Base-by-base conservation (phyloP, 2,888 invertebrate genomes). In the Megastigmus dorsalis region DNA sequence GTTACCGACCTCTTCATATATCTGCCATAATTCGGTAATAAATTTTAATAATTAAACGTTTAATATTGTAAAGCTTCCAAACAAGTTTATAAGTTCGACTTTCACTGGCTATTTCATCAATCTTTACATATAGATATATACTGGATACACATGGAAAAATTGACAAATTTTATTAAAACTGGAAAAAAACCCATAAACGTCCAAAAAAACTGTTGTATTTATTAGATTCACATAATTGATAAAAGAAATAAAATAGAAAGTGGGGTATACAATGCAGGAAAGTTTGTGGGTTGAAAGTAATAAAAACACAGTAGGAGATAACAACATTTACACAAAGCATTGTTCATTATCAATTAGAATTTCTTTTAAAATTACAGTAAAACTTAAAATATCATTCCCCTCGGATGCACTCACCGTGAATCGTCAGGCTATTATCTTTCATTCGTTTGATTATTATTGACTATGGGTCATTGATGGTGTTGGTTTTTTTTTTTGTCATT, bases 301-400 rank as follows among this genome's bases (percentile, higher is more conserved):
- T 48, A 75, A 80, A 80, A 79, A 78, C 66, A 77, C 60, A 66
- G 23, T 73, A 50, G 62, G 57, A 66, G 33, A 60, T 66, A 59
- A 71, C 68, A 76, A 73, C 74, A 74, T 71, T 77, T 77, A 80
- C 77, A 80, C 68, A 79, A 68, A 74, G 48, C 69, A 33, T 67
- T 77, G 78, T 80, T 78, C 73, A 78, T 73, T 79, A 75, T 75
- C 23, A 76, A 80, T 81, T 77, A 79, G 74, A 74, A 77, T 80
- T 81, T 78, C 7, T 41, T 62, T 78, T 74, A 78, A 74, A 76
- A 82, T 83, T 83, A 83, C 80, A 83, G 77, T 82, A 80, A 79
- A 80, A 43, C 77, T 80, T 81, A 80, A 76, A n/a, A 48, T 77
- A 78, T 71, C 79, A 78, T 78, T 65, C 72, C n/a, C 75, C 67